Percentiles rank a stretch among this genome's conserved stretches.
These are phyloP conservation scores for Ardeotis arabs DNA, from an alignment of 2,113 vertebrate genomes.

Conservation along the genomic window DNA sequence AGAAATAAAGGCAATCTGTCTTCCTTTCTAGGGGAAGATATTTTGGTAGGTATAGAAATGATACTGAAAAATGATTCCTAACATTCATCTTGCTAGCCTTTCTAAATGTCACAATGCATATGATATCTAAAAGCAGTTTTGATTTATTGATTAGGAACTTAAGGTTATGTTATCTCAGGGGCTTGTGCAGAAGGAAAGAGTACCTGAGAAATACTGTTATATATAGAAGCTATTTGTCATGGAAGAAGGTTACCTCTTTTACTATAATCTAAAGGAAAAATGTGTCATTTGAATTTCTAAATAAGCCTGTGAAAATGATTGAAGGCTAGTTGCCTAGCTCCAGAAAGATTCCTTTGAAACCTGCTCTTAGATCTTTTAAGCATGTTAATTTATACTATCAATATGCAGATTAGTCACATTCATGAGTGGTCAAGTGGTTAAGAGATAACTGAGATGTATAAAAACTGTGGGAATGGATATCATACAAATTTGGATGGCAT, in stretches of 20 bases:
- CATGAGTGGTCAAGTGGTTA: not conserved
- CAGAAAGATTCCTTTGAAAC: not conserved
- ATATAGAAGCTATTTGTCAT: not conserved
- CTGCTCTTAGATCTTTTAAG: not conserved
- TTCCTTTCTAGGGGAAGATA: not conserved
- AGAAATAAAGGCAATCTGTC: not conserved
- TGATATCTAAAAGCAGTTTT: slow-evolving; percentile 3
- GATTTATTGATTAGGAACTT: slow-evolving; percentile 48
- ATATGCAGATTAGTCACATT: not conserved
- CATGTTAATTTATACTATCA: not conserved
- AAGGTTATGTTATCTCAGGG: slow-evolving; percentile 14
- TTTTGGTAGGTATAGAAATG: not conserved
- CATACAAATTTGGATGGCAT: not conserved
- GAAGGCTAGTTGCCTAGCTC: not conserved
- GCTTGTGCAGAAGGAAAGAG: not conserved
- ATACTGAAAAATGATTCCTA: not conserved
- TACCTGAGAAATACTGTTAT: not conserved
- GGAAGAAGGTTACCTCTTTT: not conserved
- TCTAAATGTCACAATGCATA: slow-evolving; percentile 1
- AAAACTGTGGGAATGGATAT: not conserved
- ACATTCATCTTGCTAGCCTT: not conserved
- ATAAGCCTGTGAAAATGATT: not conserved
- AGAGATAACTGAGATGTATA: not conserved
- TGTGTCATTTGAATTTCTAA: not conserved
- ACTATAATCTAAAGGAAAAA: not conserved